Evolutionary conservation across 2,888 invertebrate species (phyloP).

Genomic region (Phania funesta): DNA sequence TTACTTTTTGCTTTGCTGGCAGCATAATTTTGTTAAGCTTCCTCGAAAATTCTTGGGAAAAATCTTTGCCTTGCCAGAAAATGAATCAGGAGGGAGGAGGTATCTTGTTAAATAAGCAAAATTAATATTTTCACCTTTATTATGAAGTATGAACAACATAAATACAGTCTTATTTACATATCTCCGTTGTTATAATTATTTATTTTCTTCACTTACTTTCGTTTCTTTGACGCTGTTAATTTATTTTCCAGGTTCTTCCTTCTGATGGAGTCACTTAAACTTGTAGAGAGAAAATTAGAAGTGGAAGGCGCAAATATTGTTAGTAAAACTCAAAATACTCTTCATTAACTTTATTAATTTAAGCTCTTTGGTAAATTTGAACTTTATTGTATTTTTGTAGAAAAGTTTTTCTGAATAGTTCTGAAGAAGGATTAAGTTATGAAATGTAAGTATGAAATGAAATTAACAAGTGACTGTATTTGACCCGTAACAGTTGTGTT

Average conservation of each 20-base stretch:
- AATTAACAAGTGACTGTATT: too few species aligned
- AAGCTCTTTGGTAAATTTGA: constrained; percentile 19
- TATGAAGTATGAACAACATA: background rate
- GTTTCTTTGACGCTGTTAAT: background rate
- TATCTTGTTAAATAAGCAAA: constrained; percentile 5
- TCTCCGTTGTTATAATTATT: background rate
- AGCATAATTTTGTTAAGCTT: constrained; percentile 19
- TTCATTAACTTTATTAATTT: constrained; percentile 46
- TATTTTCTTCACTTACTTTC: background rate
- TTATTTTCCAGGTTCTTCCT: constrained; percentile 28
- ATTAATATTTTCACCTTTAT: constrained; percentile 52
- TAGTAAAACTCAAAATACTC: constrained; percentile 13
- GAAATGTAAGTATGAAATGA: too few species aligned
- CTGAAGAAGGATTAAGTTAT: too few species aligned
- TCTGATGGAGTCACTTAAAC: constrained; percentile 37
- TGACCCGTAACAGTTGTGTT: too few species aligned
- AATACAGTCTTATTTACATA: background rate
- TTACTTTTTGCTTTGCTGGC: constrained; percentile 1
- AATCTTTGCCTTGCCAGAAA: background rate
- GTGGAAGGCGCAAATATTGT: background rate
- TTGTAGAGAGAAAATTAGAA: background rate
- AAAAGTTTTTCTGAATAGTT: too few species aligned
- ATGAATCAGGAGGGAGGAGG: background rate
- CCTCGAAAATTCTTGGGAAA: constrained; percentile 8
- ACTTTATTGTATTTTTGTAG: background rate